Evolutionary conservation across 2,888 invertebrate species (phyloP), one percentile per base, ranked within the genome.

Genomic region (Limnephilus rhombicus): DNA sequence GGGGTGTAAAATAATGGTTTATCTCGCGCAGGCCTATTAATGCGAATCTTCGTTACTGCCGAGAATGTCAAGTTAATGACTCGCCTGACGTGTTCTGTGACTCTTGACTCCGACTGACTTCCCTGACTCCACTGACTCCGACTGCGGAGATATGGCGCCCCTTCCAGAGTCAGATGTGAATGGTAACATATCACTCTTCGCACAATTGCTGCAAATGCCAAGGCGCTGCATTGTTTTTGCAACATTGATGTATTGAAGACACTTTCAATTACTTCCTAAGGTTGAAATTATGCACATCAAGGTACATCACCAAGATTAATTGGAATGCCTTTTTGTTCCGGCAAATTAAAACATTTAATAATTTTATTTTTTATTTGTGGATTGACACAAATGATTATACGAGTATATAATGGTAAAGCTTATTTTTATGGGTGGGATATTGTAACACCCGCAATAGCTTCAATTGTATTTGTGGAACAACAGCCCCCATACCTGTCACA

Each of bases 51-150:
- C 68, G 68, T 68, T 68, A 68, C 68, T 24, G 68, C 80, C 24
- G 29, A 82, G 90, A 90, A 82, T 45, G 82, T 80, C 90, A 68
- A 15, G 45, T 82, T 89, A 82, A 90, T 91, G 89, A 41, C 68
- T 83, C 53, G 7, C 24, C 91, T 85, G 91, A 89, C 91, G 87
- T 89, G 91, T 87, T 68, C 83, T 41, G 41, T 91, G 91, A 91
- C 91, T 91, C 83, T 91, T 91, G 91, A 91, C 91, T 81, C 82
- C 81, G 34, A 37, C 83, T 83, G 83, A 83, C 83, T 83, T 15
- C 34, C 45, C 80, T 91, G 91, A 91, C 91, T 90, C 82, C 13
- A 24, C 80, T 80, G 88, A 34, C 88, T 89, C 34, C 29, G 49
- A 80, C 89, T 80, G 29, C 29, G 90, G 81, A 90, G 90, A 82